phyloP scores from a whole-genome alignment of 2,113 vertebrate genomes.

The Oreocharis arfaki region DNA sequence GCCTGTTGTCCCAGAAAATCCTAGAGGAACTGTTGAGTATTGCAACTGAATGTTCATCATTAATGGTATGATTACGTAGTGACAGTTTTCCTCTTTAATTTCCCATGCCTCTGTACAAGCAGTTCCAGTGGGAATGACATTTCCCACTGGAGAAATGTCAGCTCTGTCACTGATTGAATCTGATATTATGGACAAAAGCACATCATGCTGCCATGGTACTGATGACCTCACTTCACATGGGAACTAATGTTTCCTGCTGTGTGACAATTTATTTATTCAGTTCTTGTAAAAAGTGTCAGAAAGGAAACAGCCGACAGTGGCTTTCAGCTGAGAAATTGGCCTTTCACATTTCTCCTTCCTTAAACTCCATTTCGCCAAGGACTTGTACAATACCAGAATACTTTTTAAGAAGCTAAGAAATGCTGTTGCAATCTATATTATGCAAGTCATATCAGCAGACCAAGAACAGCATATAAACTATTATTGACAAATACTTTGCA shows the following conservation, averaged over 20 bases:
- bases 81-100: neutral
- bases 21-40: neutral
- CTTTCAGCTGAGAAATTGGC: neutral
- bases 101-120: neutral
- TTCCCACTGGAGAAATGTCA: neutral
- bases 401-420: neutral
- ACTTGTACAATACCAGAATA: neutral
- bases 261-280: neutral
- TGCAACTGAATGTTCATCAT: neutral
- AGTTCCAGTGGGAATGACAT: neutral
- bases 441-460: neutral
- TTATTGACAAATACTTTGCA: neutral
- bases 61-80: neutral
- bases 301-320: neutral
- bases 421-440: neutral
- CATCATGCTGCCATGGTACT: neutral
- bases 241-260: neutral
- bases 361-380: neutral
- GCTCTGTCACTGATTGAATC: neutral
- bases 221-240: neutral
- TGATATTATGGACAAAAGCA: neutral
- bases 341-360: neutral
- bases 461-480: neutral
- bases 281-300: neutral
- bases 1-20: neutral